These are phyloP conservation scores for Morinoia aosen DNA, from an alignment of 2,888 invertebrate genomes.

Conservation along the genomic window DNA sequence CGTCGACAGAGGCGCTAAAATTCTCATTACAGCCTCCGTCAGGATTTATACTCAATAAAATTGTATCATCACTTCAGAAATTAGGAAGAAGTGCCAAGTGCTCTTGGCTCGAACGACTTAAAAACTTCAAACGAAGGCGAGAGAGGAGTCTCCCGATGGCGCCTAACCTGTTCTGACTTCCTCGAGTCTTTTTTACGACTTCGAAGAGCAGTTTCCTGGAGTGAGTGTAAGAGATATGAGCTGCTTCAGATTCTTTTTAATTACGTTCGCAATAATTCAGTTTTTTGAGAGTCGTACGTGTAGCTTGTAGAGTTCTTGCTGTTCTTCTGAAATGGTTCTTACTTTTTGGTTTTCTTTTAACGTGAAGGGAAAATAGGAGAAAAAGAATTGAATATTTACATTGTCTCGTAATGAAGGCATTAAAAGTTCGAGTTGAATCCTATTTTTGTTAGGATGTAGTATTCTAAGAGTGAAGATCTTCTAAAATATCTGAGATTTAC, in stretches of 20 bases:
- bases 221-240: slow-evolving; percentile 17
- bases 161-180: slow-evolving; percentile 15
- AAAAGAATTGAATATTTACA: background rate
- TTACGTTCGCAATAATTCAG: background rate
- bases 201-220: slow-evolving; percentile 17
- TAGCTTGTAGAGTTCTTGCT: background rate
- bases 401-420: background rate
- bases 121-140: slow-evolving; percentile 38
- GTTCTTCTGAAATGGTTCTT: background rate
- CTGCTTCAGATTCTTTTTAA: background rate
- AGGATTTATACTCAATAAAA: slow-evolving; percentile 52
- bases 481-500: background rate
- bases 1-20: slow-evolving; percentile 39
- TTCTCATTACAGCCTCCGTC: slow-evolving; percentile 46
- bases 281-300: background rate
- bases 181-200: background rate
- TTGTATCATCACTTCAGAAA: slow-evolving; percentile 47
- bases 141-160: background rate
- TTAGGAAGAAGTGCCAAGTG: slow-evolving; percentile 39
- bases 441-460: background rate
- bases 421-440: background rate
- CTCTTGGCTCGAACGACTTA: slow-evolving; percentile 36
- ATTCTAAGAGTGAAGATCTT: background rate
- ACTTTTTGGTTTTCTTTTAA: background rate
- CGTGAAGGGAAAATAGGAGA: background rate